Evolutionary conservation across 1,140 invertebrate species (phyloP).

Genomic region (Papilio polytes): DNA sequence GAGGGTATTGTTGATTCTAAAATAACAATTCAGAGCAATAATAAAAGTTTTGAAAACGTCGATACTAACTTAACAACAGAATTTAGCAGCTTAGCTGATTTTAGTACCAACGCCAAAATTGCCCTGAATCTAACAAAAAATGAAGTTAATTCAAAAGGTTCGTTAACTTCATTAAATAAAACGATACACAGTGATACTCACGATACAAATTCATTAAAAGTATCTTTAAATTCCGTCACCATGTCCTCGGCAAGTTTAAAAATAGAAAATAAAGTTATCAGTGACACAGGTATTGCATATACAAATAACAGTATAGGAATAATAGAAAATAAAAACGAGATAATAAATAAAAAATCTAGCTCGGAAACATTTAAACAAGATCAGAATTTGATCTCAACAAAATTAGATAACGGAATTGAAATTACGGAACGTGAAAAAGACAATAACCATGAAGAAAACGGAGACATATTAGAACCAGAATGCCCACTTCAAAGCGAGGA

Average conservation of each 20-base stretch:
- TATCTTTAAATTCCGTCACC: background rate
- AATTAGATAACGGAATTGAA: background rate
- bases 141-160: background rate
- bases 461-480: background rate
- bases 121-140: background rate
- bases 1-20: background rate
- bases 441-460: background rate
- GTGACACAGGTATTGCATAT: background rate
- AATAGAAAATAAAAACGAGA: background rate
- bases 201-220: background rate
- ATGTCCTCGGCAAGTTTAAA: background rate
- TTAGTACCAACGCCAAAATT: background rate
- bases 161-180: constrained; percentile 1
- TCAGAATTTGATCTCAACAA: background rate
- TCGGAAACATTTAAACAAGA: background rate
- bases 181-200: background rate
- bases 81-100: background rate
- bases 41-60: background rate
- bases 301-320: background rate
- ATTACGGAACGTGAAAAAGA: background rate
- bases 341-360: background rate
- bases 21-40: background rate
- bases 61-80: background rate
- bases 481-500: background rate
- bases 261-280: background rate